Percentiles rank a stretch among this genome's conserved stretches.
Evolutionary conservation across 2,113 vertebrate species (phyloP).

Genomic region (Tragelaphus buxtoni): DNA sequence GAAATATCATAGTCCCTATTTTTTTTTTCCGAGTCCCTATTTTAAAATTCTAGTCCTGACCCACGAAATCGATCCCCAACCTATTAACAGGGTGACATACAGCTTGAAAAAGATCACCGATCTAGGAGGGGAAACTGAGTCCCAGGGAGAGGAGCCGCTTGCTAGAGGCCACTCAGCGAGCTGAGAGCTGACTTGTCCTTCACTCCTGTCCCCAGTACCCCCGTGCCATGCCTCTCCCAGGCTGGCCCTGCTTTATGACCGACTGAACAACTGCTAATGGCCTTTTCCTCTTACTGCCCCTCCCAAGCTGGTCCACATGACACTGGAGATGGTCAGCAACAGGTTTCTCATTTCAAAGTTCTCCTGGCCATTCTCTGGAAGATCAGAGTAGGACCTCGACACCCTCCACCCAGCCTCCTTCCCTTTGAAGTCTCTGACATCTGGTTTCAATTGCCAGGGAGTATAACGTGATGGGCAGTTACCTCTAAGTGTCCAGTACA

Average conservation of each 20-base stretch:
- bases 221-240: not conserved
- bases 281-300: not conserved
- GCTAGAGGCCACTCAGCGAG: not conserved
- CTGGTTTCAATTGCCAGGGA: constrained; percentile 82
- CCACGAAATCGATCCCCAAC: not conserved
- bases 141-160: not conserved
- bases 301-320: not conserved
- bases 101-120: not conserved
- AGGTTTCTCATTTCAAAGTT: constrained; percentile 79
- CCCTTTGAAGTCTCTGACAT: constrained; percentile 85
- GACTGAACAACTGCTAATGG: not conserved
- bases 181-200: not conserved
- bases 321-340: constrained; percentile 60
- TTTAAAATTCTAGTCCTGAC: not conserved
- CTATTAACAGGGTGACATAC: not conserved
- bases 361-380: constrained; percentile 70
- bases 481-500: constrained; percentile 65
- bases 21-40: not conserved
- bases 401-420: constrained; percentile 73
- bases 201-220: too few species aligned
- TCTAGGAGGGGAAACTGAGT: not conserved
- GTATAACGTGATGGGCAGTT: constrained; percentile 77
- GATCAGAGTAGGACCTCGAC: constrained; percentile 70
- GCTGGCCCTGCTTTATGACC: not conserved
- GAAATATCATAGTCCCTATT: not conserved